Conservation (phyloP, 2,113 vertebrate species). For the Lamprotornis superbus region DNA sequence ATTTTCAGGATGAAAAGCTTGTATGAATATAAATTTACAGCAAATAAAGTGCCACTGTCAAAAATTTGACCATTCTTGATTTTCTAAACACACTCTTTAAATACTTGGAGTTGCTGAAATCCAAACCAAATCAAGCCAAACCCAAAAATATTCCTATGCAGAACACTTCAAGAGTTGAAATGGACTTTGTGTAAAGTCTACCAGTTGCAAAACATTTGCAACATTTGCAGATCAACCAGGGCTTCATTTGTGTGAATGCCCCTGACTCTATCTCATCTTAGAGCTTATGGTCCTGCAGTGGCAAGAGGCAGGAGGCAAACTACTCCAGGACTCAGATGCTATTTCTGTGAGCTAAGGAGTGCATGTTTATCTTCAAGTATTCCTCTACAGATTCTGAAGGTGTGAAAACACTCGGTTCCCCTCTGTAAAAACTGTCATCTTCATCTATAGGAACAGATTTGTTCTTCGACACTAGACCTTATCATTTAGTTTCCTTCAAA, state of each 20-base stretch:
- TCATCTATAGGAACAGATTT: background rate
- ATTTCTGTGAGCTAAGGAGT: background rate
- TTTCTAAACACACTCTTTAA: background rate
- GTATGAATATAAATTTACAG: background rate
- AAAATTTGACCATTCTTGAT: background rate
- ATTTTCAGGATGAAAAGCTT: background rate
- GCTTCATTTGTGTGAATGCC: background rate
- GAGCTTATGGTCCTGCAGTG: background rate
- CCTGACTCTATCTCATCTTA: background rate
- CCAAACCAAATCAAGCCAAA: background rate
- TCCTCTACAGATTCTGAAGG: background rate
- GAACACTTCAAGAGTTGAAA: background rate
- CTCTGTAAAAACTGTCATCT: background rate
- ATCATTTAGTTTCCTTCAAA: background rate
- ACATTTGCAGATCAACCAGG: background rate
- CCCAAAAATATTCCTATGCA: background rate
- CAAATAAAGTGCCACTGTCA: background rate
- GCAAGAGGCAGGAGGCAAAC: background rate
- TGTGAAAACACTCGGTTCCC: background rate
- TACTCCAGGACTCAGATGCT: background rate
- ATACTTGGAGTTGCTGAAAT: background rate
- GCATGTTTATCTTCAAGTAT: background rate
- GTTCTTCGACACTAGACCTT: background rate
- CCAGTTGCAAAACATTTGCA: background rate
- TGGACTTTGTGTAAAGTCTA: background rate